phyloP scores from a whole-genome alignment of 2,888 invertebrate species.

The Habrosyne pyritoides region DNA sequence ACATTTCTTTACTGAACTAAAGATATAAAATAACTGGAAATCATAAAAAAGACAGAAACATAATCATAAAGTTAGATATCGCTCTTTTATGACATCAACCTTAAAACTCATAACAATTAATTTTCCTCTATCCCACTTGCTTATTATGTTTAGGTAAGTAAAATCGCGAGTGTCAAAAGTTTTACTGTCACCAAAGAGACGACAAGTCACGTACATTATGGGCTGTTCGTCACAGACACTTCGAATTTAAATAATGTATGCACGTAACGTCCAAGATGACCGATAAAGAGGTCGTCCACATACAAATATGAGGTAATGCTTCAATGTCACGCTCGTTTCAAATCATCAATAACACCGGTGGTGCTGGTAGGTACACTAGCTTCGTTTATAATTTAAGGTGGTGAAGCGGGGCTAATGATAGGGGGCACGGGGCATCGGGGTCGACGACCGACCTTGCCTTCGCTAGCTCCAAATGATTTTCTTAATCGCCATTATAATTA shows the following conservation, averaged over 20 bases:
- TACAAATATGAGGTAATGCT: slow-evolving; percentile 69
- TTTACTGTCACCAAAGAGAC: slow-evolving; percentile 27
- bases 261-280: slow-evolving; percentile 73
- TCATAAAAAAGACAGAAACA: neutral
- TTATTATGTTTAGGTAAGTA: neutral
- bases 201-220: slow-evolving; percentile 47
- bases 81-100: slow-evolving; percentile 4
- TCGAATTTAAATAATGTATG: slow-evolving; percentile 70
- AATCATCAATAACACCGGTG: slow-evolving; percentile 36
- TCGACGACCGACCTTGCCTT: slow-evolving; percentile 69
- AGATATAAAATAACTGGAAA: neutral
- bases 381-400: slow-evolving; percentile 50
- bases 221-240: slow-evolving; percentile 62
- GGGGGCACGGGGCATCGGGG: slow-evolving; percentile 41
- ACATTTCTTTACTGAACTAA: neutral
- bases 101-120: slow-evolving; percentile 4
- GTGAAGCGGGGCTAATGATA: slow-evolving; percentile 48
- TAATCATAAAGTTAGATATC: neutral
- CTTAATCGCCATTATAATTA: slow-evolving; percentile 65
- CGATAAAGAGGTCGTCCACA: slow-evolving; percentile 71
- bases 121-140: neutral
- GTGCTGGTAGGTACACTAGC: neutral
- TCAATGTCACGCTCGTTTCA: slow-evolving; percentile 51
- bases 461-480: slow-evolving; percentile 52
- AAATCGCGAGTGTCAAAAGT: slow-evolving; percentile 38